Evolutionary conservation across 2,113 vertebrate genomes (phyloP).

Genomic region (Sturnus vulgaris): DNA sequence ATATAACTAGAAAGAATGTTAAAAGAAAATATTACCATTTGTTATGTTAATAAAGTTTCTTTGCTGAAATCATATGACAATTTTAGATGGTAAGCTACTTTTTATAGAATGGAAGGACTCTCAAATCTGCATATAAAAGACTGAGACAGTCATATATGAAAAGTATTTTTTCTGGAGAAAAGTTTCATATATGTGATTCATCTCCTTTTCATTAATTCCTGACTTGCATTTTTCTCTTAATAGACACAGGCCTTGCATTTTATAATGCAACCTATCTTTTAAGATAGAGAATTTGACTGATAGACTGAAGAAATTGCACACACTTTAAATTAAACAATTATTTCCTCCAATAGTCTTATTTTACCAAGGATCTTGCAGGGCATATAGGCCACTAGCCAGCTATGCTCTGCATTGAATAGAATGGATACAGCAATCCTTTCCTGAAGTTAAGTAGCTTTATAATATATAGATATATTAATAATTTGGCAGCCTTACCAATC

Average conservation of each 20-base stretch:
- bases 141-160: background rate
- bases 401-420: background rate
- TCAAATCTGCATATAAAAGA: background rate
- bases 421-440: background rate
- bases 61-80: background rate
- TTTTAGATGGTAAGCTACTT: background rate
- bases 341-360: background rate
- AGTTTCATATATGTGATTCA: background rate
- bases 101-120: background rate
- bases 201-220: background rate
- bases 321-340: background rate
- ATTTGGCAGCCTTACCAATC: background rate
- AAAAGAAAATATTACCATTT: background rate
- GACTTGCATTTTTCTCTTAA: background rate
- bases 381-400: background rate
- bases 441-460: background rate
- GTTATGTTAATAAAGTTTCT: background rate
- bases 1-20: background rate
- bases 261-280: background rate
- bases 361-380: background rate
- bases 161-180: background rate
- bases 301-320: background rate
- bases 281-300: background rate
- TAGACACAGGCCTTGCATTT: background rate
- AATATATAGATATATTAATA: background rate